Conservation (phyloP, 2,797 vertebrate species). For the Acanthurus lineatus region DNA sequence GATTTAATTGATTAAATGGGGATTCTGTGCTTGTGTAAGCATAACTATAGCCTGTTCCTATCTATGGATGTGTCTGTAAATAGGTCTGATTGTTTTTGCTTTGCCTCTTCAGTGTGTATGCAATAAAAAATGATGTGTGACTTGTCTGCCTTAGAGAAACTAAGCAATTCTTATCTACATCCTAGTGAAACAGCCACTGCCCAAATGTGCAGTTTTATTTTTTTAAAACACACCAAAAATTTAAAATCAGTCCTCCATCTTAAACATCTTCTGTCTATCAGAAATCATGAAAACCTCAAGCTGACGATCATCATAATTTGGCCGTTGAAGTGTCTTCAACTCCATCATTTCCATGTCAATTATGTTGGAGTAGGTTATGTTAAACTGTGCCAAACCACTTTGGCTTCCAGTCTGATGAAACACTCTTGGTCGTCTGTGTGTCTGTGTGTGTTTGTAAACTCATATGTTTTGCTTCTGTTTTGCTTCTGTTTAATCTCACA, state of each 20-base stretch:
- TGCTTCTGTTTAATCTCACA: slow-evolving; percentile 31
- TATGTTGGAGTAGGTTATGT: slow-evolving; percentile 29
- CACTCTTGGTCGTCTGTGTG: background rate
- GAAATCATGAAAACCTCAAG: slow-evolving; percentile 35
- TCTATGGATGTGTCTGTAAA: background rate
- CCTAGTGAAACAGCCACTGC: slow-evolving; percentile 36
- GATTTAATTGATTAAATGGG: background rate
- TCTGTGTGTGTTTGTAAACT: slow-evolving; percentile 9
- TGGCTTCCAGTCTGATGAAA: slow-evolving; percentile 62
- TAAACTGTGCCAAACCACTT: slow-evolving; percentile 44
- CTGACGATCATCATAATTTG: slow-evolving; percentile 35
- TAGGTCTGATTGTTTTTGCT: background rate
- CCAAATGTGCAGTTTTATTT: slow-evolving; percentile 69
- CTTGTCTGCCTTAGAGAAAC: slow-evolving; percentile 52
- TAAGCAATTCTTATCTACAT: background rate
- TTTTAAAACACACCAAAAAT: slow-evolving; percentile 68
- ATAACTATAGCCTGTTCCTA: background rate
- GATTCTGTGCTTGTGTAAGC: background rate
- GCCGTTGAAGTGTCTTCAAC: slow-evolving; percentile 33
- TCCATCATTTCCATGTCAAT: slow-evolving; percentile 41
- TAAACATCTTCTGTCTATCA: slow-evolving; percentile 26
- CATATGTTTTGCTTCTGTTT: background rate
- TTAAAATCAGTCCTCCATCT: slow-evolving; percentile 56
- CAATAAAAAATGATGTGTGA: background rate
- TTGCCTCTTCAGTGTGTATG: background rate